These are phyloP conservation scores for Puntigrus tetrazona DNA, from an alignment of 2,113 vertebrate genomes.

Conservation along the genomic window DNA sequence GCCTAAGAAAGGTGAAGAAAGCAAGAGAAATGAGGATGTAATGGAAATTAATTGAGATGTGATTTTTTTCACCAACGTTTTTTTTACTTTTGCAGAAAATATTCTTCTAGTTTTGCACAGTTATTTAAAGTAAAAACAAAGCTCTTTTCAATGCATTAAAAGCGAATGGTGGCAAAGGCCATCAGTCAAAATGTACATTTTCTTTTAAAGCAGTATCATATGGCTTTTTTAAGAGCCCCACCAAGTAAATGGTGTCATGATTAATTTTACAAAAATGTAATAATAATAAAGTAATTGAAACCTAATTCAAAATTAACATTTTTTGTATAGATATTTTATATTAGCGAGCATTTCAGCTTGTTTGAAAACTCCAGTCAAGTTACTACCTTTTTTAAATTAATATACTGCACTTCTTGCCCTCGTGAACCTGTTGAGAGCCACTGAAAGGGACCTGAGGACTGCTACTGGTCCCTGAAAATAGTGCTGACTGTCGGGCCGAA, in stretches of 20 bases:
- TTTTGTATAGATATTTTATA: background rate
- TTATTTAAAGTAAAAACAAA: background rate
- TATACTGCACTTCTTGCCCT: slow-evolving; percentile 93
- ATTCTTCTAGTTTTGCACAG: background rate
- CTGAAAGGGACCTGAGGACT: slow-evolving; percentile 89
- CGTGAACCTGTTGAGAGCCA: slow-evolving; percentile 91
- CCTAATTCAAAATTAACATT: background rate
- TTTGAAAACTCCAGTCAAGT: slow-evolving; percentile 79
- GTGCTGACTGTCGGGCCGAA: slow-evolving; percentile 86
- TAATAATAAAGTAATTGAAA: background rate
- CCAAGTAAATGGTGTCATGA: background rate
- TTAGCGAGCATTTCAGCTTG: background rate
- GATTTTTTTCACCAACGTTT: background rate
- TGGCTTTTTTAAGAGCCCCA: too few relatives aligned
- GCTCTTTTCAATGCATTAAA: background rate
- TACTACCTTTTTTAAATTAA: slow-evolving; percentile 87
- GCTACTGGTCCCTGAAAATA: slow-evolving; percentile 87
- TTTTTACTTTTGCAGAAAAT: background rate
- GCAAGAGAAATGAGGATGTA: background rate
- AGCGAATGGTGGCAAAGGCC: background rate
- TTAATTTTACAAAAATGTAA: background rate
- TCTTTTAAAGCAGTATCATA: background rate
- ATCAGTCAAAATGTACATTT: background rate
- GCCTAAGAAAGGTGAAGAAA: slow-evolving; percentile 12
- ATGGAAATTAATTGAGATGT: slow-evolving; percentile 17